Conservation (phyloP, 2,113 vertebrate species). For the Takifugu bimaculatus region DNA sequence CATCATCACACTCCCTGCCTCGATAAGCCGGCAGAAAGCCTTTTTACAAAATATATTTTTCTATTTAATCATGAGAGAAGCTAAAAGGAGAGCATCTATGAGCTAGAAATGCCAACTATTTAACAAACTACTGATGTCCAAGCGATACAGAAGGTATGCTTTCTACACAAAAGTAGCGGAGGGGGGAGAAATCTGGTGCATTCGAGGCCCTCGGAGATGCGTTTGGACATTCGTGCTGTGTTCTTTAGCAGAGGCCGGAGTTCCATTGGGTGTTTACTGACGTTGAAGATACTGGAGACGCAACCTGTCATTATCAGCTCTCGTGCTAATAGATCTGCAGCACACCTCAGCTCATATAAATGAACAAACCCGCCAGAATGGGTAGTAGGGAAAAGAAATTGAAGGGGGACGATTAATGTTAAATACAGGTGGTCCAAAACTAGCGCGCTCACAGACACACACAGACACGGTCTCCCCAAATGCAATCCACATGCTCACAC, state of each 20-base stretch:
- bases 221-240: slow-evolving; percentile 32
- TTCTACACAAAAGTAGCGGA: slow-evolving; percentile 46
- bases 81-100: not conserved
- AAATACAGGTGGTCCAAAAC: not conserved
- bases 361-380: not conserved
- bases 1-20: slow-evolving; percentile 31
- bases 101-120: not conserved
- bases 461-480: slow-evolving; percentile 1
- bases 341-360: not conserved
- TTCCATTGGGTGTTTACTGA: slow-evolving; percentile 1
- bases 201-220: slow-evolving; percentile 23
- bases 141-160: slow-evolving; percentile 43
- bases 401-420: not conserved
- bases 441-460: not conserved
- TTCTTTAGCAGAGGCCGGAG: slow-evolving; percentile 20
- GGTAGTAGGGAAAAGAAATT: not conserved
- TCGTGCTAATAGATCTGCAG: not conserved
- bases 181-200: slow-evolving; percentile 28
- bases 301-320: slow-evolving; percentile 2
- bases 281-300: slow-evolving; percentile 2
- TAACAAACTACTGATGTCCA: not conserved
- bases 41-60: slow-evolving; percentile 9
- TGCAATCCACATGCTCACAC: slow-evolving; percentile 1
- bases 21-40: slow-evolving; percentile 44
- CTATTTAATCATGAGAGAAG: not conserved